Base-by-base conservation (phyloP, 30 jellyfish, hydroid and myxozoan species). In the Hydractinia symbiolongicarpus region DNA sequence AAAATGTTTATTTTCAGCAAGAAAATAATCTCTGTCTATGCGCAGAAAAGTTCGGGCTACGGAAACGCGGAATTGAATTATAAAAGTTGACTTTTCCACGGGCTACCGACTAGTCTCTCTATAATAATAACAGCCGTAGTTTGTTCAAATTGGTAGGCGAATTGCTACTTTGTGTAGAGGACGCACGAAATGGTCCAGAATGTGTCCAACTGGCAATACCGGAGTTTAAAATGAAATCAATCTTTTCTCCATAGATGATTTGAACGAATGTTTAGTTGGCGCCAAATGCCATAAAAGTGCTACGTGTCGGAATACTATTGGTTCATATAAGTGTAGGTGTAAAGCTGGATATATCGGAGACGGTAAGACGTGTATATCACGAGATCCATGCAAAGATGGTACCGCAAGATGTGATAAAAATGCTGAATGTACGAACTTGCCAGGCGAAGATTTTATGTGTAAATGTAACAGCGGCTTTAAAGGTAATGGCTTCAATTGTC, bases 401-500 rank as follows among this genome's bases (percentile, higher is more conserved):
- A 69, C 55, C 10, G 49, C 49, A 16, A 61, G 17, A 40, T 81
- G 89, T 67, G 53, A 69, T 69, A 5, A 15, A 50, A 54, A 81
- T 54, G 89, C 89, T 8, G 78, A 81, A 4, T 81, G 89, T 62
- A 50, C 30, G 20, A 81, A 81, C 54, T 8, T 60, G 9, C 21
- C 51, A 50, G 89, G 89, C 11, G 19, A 19, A 40, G 50, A 61
- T 7, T 84, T 56, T 54, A n/a, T 44, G 9, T 88, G 96, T 50
- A 50, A 70, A 8, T 88, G 96, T 72, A 67, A 55, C 5, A 21
- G 6, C 4, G 96, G 96, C n/a, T 82, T 14, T 71, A 8, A 60
- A 5, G 96, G 96, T 10, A 72, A 82, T 54, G 96, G 96, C 13
- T 13, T 54, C 4, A 8, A 40, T 44, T 88, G 96, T 73, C 21